A percentile compares a stretch with the other conserved stretches of the same genome.
These are phyloP conservation scores for Denticeps clupeoides DNA, from an alignment of 2,797 vertebrate species.

Conservation along the genomic window DNA sequence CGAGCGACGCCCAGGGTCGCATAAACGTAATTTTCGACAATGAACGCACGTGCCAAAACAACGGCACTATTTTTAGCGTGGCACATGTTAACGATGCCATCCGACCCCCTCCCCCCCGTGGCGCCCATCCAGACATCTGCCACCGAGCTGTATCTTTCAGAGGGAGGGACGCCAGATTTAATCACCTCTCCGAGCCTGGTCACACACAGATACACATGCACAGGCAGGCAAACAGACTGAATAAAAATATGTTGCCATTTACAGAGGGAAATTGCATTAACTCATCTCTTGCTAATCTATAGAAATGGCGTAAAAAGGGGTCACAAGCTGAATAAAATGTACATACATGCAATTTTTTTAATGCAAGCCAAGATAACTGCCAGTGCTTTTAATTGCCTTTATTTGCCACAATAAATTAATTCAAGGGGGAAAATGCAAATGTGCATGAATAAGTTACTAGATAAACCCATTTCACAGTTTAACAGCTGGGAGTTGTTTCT, in stretches of 20 bases:
- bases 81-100: constrained; percentile 22
- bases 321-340: neutral
- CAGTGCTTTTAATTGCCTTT: constrained; percentile 44
- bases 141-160: constrained; percentile 23
- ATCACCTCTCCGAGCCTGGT: constrained; percentile 27
- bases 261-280: neutral
- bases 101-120: constrained; percentile 12
- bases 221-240: neutral
- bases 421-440: constrained; percentile 43
- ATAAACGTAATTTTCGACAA: constrained; percentile 26
- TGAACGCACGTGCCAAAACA: constrained; percentile 19
- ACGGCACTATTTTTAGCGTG: constrained; percentile 29
- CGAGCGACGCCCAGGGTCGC: constrained; percentile 20
- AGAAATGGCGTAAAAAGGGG: neutral
- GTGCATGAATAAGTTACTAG: constrained; percentile 54
- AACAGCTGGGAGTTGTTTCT: constrained; percentile 68
- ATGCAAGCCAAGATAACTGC: constrained; percentile 21
- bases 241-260: neutral
- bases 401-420: constrained; percentile 47
- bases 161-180: constrained; percentile 23
- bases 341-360: constrained; percentile 18
- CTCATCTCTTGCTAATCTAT: neutral
- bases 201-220: constrained; percentile 1
- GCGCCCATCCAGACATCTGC: constrained; percentile 25
- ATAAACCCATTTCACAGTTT: constrained; percentile 55